phyloP scores from a whole-genome alignment of 2,797 vertebrate species.

The Crypturellus tataupa region DNA sequence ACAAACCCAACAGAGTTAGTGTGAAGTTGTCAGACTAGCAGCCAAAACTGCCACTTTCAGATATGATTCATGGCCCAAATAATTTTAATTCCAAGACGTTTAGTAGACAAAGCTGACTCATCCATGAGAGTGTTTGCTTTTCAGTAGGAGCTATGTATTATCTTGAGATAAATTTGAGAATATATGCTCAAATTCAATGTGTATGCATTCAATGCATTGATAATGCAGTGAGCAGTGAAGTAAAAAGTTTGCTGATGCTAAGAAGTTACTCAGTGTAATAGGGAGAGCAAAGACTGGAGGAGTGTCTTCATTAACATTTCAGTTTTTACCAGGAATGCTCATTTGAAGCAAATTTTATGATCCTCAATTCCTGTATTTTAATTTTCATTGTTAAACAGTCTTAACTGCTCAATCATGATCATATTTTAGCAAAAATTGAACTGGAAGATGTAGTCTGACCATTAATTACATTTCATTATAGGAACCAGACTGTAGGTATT shows the following conservation, averaged over 20 bases:
- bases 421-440: neutral
- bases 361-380: neutral
- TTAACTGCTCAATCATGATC: neutral
- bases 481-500: neutral
- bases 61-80: constrained; percentile 34
- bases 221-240: neutral
- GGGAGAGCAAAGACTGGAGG: neutral
- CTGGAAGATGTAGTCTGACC: neutral
- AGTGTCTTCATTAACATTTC: neutral
- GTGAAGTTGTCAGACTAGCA: neutral
- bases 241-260: constrained; percentile 30
- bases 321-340: neutral
- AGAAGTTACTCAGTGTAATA: neutral
- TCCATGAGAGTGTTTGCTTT: neutral
- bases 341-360: neutral
- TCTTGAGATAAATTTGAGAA: constrained; percentile 17
- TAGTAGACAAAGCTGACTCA: constrained; percentile 34
- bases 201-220: neutral
- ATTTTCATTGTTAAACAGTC: neutral
- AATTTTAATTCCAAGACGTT: constrained; percentile 27
- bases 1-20: neutral
- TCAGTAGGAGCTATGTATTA: neutral
- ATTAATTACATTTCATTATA: neutral
- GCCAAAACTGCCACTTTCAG: constrained; percentile 12
- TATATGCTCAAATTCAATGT: neutral